These are phyloP conservation scores for Drosophila subpulchrella DNA, from an alignment of 1,140 invertebrate species.

Conservation along the genomic window DNA sequence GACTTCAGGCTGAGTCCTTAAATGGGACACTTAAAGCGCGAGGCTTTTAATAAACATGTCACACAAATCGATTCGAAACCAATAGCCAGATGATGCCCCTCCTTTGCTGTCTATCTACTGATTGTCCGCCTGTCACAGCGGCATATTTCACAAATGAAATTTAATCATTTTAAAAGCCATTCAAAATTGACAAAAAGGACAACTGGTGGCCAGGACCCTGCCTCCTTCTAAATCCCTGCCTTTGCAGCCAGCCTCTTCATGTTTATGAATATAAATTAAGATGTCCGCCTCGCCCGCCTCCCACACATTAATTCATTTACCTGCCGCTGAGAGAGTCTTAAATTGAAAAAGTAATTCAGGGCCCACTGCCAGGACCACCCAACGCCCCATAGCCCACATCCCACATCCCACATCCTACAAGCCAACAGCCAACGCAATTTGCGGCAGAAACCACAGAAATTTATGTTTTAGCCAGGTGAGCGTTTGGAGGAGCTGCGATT, in stretches of 20 bases:
- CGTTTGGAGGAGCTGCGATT: slow-evolving; percentile 29
- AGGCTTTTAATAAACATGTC: slow-evolving; percentile 32
- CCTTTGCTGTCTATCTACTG: not conserved
- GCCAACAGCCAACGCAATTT: slow-evolving; percentile 59
- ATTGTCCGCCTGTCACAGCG: slow-evolving; percentile 26
- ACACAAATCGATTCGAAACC: slow-evolving; percentile 43
- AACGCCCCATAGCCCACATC: slow-evolving; percentile 11
- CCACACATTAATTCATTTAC: slow-evolving; percentile 76
- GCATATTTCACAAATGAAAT: slow-evolving; percentile 67
- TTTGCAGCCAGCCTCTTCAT: slow-evolving; percentile 16
- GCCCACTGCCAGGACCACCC: slow-evolving; percentile 42
- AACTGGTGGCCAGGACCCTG: slow-evolving; percentile 33
- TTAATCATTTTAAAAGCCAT: slow-evolving; percentile 79
- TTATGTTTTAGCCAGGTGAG: slow-evolving; percentile 60
- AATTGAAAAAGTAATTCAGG: slow-evolving; percentile 80
- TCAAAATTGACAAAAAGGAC: slow-evolving; percentile 69
- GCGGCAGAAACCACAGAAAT: slow-evolving; percentile 73
- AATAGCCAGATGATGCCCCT: slow-evolving; percentile 29
- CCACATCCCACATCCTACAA: slow-evolving; percentile 6
- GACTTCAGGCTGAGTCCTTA: slow-evolving; percentile 4
- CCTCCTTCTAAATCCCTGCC: slow-evolving; percentile 22
- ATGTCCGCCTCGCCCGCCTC: slow-evolving; percentile 14
- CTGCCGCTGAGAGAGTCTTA: slow-evolving; percentile 56
- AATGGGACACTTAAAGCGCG: slow-evolving; percentile 26
- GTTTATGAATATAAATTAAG: slow-evolving; percentile 68